Evolutionary conservation across 2,888 invertebrate genomes (phyloP).

Genomic region (Spilarctia lutea): DNA sequence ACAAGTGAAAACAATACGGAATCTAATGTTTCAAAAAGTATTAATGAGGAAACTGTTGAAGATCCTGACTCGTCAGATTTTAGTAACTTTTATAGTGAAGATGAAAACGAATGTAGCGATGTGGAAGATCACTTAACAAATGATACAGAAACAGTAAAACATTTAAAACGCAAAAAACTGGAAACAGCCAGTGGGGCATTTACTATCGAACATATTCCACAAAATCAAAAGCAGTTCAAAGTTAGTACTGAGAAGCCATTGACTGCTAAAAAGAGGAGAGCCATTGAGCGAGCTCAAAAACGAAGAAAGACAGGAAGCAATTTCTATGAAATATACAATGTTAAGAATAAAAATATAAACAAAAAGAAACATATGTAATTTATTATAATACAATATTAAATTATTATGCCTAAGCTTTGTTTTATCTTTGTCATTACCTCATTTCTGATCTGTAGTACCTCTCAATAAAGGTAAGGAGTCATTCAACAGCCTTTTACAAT

Average conservation of each 20-base stretch:
- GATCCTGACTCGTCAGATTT: constrained; percentile 88
- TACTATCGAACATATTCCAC: constrained; percentile 83
- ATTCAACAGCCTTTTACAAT: no score
- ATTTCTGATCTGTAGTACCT: background rate
- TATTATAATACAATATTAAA: constrained; percentile 14
- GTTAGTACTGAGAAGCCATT: constrained; percentile 80
- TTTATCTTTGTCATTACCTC: background rate
- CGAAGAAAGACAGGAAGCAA: constrained; percentile 95
- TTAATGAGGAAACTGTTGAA: constrained; percentile 60
- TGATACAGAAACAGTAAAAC: constrained; percentile 78
- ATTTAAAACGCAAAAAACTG: constrained; percentile 78
- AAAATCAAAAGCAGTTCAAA: constrained; percentile 72
- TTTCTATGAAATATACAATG: constrained; percentile 95
- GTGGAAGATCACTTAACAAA: constrained; percentile 82
- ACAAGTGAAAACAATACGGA: constrained; percentile 49
- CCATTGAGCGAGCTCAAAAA: constrained; percentile 90
- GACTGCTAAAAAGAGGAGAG: constrained; percentile 92
- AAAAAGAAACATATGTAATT: constrained; percentile 83
- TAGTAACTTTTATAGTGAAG: constrained; percentile 89
- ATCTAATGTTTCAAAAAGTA: constrained; percentile 49
- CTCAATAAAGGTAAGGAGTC: background rate
- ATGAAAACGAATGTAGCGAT: constrained; percentile 86
- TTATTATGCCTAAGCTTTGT: background rate
- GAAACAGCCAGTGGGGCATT: constrained; percentile 86
- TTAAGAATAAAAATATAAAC: constrained; percentile 94